Evolutionary conservation across 2,113 vertebrate genomes (phyloP), one percentile per base, ranked within the genome.

Genomic region (Ovis canadensis): DNA sequence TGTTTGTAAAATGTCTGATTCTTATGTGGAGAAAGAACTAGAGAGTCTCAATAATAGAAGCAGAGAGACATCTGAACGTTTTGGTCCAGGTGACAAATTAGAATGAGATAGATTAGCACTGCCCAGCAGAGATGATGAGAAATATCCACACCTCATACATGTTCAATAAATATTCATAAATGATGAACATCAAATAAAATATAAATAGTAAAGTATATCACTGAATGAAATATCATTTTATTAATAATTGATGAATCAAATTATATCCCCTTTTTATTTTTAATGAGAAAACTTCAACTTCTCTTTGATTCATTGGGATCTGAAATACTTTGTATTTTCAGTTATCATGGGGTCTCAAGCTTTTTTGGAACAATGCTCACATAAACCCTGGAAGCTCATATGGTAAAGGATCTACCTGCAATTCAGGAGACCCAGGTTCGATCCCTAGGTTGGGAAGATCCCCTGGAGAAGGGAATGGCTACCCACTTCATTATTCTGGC

Each of bases 271-370:
- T 60, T 52, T 52, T 23, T 19, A 36, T 43, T 40, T 36, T 71
- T 82, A 29, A 82, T 45, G 27, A 71, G 33, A 82, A 94, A 57
- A n/a, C 6, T 88, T 21, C 27, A 87, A 25, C 43, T 60, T 55
- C 23, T 82, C 52, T 55, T 59, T 88, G 45, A 83, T 90, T 59
- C 60, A 36, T 21, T 94, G 59, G 31, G 11, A 57, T 89, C 31
- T 94, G 77, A 83, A 67, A 74, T 16, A 43, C 14, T 64, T n/a
- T 71, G 33, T 71, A 81, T 71, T 88, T 88, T 62, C 92, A 80
- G 19, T 52, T 62, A 52, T 71, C 60, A 43, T 54, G 29, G 21
- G 14, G 6, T 43, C 33, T 87, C 43, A 93, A 77, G 83, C 54
- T 50, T 12, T 43, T 43, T 62, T 43, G 27, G 77, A 50, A 52